Evolutionary conservation across 2,113 vertebrate species (phyloP), one percentile per base, ranked within the genome.

Genomic region (Microtus pennsylvanicus): DNA sequence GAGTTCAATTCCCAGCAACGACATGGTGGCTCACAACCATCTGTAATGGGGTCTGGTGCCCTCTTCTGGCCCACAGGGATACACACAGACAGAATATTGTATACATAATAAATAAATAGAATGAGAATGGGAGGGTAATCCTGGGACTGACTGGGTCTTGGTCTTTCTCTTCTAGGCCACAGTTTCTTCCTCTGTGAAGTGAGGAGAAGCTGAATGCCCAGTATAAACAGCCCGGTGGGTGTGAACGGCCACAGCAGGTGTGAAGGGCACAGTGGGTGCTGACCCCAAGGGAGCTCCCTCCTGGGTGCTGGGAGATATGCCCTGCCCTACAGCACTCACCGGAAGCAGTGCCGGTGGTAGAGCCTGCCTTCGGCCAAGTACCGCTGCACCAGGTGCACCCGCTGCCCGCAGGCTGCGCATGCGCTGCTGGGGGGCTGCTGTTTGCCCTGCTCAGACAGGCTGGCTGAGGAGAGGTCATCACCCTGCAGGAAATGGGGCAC

Each of bases 291-390:
- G 30, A 13, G n/a, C n/a, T 0, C 16, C 28, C 42, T 17, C 28
- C 0, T n/a, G 16, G 70, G 35, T 11, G 4, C 0, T 0, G 7
- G 30, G 52, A 38, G 19, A 7, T 7, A 21, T 0, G 16, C 7
- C 7, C 28, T 0, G 22, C 26, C 81, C 33, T 9, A 4, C 0
- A 0, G 2, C 33, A 22, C 94, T 98, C 96, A 99, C 99, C 99
- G 99, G 98, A 99, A 99, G 98, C 99, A 99, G 98, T 99, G 99
- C 72, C 99, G 99, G 98, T 99, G 99, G 98, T 99, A 99, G 67
- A 99, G 99, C 97, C 98, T 99, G 96, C 99, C 99, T 28, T 99
- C 99, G 0, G 98, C 99, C 97, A 99, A 98, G 97, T 99, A 99
- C 89, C 99, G 99, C 98, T 99, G 99, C 94, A 99, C 99, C 98